Evolutionary conservation across 2,113 vertebrate genomes (phyloP).

Genomic region (Forbesichthys agassizii): DNA sequence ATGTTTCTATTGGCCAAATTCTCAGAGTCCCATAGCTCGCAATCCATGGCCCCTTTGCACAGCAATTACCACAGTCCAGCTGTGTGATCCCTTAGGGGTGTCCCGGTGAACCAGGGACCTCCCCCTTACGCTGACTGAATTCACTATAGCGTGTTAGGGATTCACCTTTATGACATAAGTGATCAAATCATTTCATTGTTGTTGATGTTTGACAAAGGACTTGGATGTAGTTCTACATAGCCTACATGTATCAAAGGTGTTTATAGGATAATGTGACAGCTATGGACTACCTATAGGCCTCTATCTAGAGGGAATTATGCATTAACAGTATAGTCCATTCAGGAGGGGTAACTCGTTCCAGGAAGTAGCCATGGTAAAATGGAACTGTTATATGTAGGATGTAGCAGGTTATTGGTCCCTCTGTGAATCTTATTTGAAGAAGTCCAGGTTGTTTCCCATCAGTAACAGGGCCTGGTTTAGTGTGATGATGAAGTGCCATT

Average conservation of each 20-base stretch:
- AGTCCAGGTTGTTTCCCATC: conserved; percentile 58
- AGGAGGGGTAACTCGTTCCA: conserved; percentile 24
- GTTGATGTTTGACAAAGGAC: not conserved
- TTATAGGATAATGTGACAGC: not conserved
- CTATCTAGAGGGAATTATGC: not conserved
- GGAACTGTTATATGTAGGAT: conserved; percentile 51
- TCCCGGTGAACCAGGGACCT: conserved; percentile 48
- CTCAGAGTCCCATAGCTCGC: conserved; percentile 1
- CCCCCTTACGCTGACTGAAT: conserved; percentile 46
- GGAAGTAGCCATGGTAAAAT: conserved; percentile 46
- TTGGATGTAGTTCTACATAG: too few species aligned
- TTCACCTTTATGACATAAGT: conserved; percentile 1
- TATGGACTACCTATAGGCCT: not conserved
- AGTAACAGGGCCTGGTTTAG: conserved; percentile 25
- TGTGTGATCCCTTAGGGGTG: conserved; percentile 62
- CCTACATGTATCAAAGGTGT: too few species aligned
- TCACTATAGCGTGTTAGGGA: conserved; percentile 17
- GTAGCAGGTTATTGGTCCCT: conserved; percentile 49
- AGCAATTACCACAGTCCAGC: conserved; percentile 70
- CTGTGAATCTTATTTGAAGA: conserved; percentile 40
- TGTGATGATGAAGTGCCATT: conserved; percentile 60
- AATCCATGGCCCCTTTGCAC: conserved; percentile 50
- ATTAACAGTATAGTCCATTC: conserved; percentile 27
- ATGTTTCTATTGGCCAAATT: conserved; percentile 27
- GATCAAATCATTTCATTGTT: not conserved